Conservation (phyloP, 2,888 invertebrate species). For the Entomobrya proxima region DNA sequence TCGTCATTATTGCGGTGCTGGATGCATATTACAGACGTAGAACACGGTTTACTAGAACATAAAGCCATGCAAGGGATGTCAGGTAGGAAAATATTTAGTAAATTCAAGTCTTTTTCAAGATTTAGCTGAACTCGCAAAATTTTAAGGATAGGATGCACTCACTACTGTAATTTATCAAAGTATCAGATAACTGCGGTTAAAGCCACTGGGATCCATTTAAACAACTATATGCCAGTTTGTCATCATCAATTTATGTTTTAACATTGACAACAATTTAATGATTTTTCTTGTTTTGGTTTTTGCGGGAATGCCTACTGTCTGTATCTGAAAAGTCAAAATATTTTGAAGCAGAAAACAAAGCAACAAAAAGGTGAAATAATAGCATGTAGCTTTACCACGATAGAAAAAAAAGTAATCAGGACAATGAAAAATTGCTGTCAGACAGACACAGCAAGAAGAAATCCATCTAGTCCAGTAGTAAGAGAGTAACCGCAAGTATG, state of each 20-base stretch:
- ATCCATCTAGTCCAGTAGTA: conserved; percentile 1
- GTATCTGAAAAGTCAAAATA: too few species aligned
- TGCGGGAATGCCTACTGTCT: neutral
- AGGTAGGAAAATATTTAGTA: neutral
- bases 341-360: neutral
- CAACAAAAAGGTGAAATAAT: neutral
- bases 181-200: too few species aligned
- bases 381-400: neutral
- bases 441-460: conserved; percentile 18
- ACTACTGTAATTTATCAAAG: too few species aligned
- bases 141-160: too few species aligned
- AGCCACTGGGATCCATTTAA: neutral
- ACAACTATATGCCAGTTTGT: neutral
- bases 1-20: neutral
- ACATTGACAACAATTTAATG: conserved; percentile 12
- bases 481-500: conserved; percentile 20
- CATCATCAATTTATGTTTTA: conserved; percentile 10
- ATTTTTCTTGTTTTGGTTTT: neutral
- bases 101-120: too few species aligned
- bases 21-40: neutral
- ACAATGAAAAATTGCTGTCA: conserved; percentile 47
- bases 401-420: conserved; percentile 40
- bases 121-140: too few species aligned
- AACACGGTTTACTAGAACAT: neutral
- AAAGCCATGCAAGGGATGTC: too few species aligned